phyloP scores from a whole-genome alignment of 2,888 invertebrate species.

The Cenopis cana region DNA sequence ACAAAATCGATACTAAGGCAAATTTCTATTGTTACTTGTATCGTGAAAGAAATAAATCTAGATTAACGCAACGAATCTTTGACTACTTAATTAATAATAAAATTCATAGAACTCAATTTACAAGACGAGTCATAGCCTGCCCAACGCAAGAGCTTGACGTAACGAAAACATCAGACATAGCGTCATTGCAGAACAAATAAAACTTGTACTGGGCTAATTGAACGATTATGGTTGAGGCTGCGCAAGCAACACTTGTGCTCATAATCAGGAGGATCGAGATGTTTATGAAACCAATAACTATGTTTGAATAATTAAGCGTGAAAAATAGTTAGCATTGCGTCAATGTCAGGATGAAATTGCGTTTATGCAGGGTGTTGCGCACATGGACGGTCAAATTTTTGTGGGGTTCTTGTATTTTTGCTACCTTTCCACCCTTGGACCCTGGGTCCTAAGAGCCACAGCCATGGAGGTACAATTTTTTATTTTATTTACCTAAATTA shows the following conservation, averaged over 20 bases:
- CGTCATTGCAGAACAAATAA: constrained; percentile 39
- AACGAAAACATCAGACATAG: constrained; percentile 17
- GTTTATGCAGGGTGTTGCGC: too few species aligned
- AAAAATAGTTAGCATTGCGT: constrained; percentile 3
- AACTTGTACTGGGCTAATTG: constrained; percentile 32
- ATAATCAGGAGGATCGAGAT: constrained; percentile 14
- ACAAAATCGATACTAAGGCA: too few species aligned
- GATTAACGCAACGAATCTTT: too few species aligned
- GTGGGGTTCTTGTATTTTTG: too few species aligned
- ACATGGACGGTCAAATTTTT: too few species aligned
- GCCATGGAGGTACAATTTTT: too few species aligned
- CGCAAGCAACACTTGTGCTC: constrained; percentile 30
- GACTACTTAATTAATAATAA: too few species aligned
- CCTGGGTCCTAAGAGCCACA: too few species aligned
- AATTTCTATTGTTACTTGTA: too few species aligned
- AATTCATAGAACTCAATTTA: constrained; percentile 6
- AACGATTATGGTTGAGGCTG: constrained; percentile 10
- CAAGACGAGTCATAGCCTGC: constrained; percentile 23
- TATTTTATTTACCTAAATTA: too few species aligned
- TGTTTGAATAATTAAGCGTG: constrained; percentile 7
- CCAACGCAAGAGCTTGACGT: constrained; percentile 36
- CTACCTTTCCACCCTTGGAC: too few species aligned
- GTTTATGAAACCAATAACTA: constrained; percentile 18
- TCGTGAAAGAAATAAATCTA: too few species aligned
- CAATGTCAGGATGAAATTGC: constrained; percentile 5